Base-by-base conservation (phyloP, 2,797 vertebrate species). In the Dromococcyx pavoninus region DNA sequence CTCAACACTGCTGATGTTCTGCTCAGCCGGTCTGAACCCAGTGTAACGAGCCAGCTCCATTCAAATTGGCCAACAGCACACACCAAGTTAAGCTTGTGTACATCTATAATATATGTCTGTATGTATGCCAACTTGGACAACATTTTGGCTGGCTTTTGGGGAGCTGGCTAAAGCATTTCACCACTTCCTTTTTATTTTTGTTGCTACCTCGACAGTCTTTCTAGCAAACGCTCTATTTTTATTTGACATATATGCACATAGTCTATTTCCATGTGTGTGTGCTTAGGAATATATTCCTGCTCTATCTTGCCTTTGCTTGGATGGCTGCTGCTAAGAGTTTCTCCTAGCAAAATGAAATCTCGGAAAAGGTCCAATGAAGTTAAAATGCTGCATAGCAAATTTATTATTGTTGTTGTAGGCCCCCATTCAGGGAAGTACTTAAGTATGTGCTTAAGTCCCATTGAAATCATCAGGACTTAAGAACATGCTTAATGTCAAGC, bases 391-490 rank as follows among this genome's bases (percentile, higher is more conserved):
- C 22, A 15, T 13, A 82, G 71, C 32, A 71, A 80, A 94, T 95
- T 91, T 88, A 88, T 88, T 89, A n/a, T 57, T 95, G 91, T 94
- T 96, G 74, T 83, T 88, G 18, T 56, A 93, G 86, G 89, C 77
- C 24, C 17, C 11, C 7, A 17, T 69, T 97, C 94, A 95, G 86
- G 64, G 96, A 94, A 88, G 50, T 43, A 22, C 83, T 97, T 96
- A 96, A 96, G 89, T 88, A 57, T 71, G 53, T 91, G 86, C 93
- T 96, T 96, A 96, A 96, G 95, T 96, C 74, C 74, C 43, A 13
- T 44, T 91, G 90, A 93, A 96, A 69, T 85, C n/a, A 23, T 79
- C 65, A 79, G 46, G 80, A 96, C 80, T 94, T 94, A 96, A 93
- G 86, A 82, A 90, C 90, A 85, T 37, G 83, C 93, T 90, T 94